Percentiles rank a stretch among this genome's conserved stretches.
Conservation (phyloP, 1,140 invertebrate genomes). For the Diplogasteroides magnus region DNA sequence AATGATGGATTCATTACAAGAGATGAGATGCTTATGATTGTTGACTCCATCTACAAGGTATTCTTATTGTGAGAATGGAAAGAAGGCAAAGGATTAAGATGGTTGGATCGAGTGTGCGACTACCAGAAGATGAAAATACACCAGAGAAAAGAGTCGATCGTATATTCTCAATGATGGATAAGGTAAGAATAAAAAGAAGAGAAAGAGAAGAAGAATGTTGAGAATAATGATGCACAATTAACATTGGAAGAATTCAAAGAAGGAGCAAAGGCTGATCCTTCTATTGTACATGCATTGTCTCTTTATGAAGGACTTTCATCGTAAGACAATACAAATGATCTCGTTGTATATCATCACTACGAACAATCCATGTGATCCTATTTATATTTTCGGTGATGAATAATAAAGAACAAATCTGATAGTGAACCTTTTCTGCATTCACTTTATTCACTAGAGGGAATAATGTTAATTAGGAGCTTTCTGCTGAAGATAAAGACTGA, state of each 20-base stretch:
- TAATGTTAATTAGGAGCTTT: too few species aligned
- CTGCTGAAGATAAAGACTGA: too few species aligned
- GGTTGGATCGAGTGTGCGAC: conserved; percentile 64
- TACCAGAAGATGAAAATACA: conserved; percentile 70
- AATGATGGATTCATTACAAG: conserved; percentile 61
- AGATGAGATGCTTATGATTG: conserved; percentile 59
- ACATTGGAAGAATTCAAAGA: conserved; percentile 96
- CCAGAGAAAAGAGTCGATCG: conserved; percentile 91
- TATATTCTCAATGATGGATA: conserved; percentile 96
- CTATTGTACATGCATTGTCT: conserved; percentile 82
- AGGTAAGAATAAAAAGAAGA: conserved; percentile 47
- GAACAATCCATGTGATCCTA: too few species aligned
- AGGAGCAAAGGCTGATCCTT: conserved; percentile 93
- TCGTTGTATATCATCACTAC: too few species aligned
- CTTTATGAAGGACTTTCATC: conserved; percentile 58
- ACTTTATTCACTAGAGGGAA: too few species aligned
- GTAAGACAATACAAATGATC: conserved; percentile 24
- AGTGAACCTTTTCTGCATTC: too few species aligned
- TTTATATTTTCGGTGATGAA: too few species aligned
- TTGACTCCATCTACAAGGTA: conserved; percentile 59
- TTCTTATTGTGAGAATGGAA: too few species aligned
- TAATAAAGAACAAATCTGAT: too few species aligned
- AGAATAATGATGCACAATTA: conserved; percentile 93
- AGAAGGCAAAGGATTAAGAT: too few species aligned
- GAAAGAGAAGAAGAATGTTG: conserved; percentile 21